These are phyloP conservation scores for Dusona sp. DNA, from an alignment of 2,888 invertebrate species.

Conservation along the genomic window DNA sequence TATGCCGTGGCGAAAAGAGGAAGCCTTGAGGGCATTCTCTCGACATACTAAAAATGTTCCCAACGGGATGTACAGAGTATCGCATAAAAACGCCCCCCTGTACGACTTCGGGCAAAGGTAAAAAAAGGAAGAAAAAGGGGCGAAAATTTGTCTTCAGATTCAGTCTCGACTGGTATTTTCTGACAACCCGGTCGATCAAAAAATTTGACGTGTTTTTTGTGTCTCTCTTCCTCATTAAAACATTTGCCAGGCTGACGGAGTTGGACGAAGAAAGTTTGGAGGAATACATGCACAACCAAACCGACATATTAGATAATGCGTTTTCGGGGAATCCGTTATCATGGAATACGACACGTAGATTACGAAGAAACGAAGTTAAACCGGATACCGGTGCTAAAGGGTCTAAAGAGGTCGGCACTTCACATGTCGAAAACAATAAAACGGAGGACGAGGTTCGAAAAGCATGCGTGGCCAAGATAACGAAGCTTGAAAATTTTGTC, in stretches of 20 bases:
- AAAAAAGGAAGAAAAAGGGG: slow-evolving; percentile 29
- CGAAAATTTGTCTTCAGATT: background rate
- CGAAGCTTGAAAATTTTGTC: background rate
- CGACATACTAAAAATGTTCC: slow-evolving; percentile 47
- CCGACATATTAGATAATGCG: background rate
- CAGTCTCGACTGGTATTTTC: background rate
- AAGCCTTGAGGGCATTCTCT: slow-evolving; percentile 49
- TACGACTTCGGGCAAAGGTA: slow-evolving; percentile 54
- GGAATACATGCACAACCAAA: background rate
- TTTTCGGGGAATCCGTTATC: background rate
- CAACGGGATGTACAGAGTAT: slow-evolving; percentile 47
- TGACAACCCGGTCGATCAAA: background rate
- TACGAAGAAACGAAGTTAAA: background rate
- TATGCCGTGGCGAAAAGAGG: slow-evolving; percentile 17
- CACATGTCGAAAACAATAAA: background rate
- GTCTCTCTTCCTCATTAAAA: background rate
- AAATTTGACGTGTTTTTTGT: background rate
- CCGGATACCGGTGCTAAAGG: background rate
- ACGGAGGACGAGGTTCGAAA: background rate
- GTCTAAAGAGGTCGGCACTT: background rate
- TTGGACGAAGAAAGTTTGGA: background rate
- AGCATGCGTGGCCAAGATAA: background rate
- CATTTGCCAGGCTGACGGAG: background rate
- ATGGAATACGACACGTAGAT: background rate
- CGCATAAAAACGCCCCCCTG: slow-evolving; percentile 41